Evolutionary conservation across 1,140 invertebrate genomes (phyloP).

Genomic region (Littorina saxatilis): DNA sequence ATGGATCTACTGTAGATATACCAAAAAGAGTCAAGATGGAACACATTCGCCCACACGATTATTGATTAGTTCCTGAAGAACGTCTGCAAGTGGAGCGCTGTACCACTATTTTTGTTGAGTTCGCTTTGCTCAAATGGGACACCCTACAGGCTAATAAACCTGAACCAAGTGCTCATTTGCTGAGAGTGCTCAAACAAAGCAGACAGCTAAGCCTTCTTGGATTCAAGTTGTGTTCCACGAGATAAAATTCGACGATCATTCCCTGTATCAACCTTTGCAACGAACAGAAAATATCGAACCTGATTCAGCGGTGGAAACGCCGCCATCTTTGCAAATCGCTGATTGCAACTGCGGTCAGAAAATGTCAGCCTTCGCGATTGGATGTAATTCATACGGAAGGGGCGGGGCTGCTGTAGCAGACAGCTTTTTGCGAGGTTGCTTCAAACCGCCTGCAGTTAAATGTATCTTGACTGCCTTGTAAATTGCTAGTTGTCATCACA

Average conservation of each 20-base stretch:
- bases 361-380: neutral
- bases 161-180: neutral
- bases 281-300: constrained; percentile 15
- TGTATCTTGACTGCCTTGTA: neutral
- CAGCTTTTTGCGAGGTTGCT: neutral
- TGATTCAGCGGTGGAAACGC: constrained; percentile 49
- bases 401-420: neutral
- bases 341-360: neutral
- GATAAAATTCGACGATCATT: neutral
- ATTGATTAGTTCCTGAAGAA: no score
- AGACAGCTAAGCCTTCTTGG: neutral
- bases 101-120: neutral
- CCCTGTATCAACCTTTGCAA: neutral
- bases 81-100: neutral
- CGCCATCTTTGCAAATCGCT: constrained; percentile 42
- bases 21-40: no score
- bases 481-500: no score
- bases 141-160: neutral
- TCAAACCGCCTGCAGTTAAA: neutral
- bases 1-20: no score
- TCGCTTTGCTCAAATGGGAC: neutral
- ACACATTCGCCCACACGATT: no score
- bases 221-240: neutral
- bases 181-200: neutral
- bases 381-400: neutral